Evolutionary conservation across 1,140 invertebrate species (phyloP), one percentile per base, ranked within the genome.

Genomic region (Zophobas atratus): DNA sequence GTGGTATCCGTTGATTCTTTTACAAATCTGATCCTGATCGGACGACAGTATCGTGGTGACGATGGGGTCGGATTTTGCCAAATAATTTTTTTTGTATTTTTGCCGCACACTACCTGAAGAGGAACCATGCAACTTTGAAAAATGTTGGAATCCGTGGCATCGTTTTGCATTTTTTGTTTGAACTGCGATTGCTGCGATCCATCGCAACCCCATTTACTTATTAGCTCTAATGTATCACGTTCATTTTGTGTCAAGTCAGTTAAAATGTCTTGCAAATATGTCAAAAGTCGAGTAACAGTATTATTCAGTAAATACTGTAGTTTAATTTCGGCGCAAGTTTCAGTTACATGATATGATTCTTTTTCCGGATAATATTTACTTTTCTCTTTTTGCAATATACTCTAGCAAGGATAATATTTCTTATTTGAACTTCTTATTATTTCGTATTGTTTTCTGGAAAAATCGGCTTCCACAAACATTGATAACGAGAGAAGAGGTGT

Each of bases 91-190:
- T 82, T 82, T 34, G 74, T 83, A 55, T 81, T 48, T 33, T 67
- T 20, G 20, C 20, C n/a, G 70, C 75, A 84, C 49, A 84, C 67
- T 76, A 84, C 48, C 63, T 79, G 81, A 55, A 85, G 76, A 51
- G 85, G 84, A 6, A 85, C 84, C 55, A 85, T 51, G 6, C 77
- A 84, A 77, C 82, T 85, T 57, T 82, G 70, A 81, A 86, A 86
- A 46, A 85, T 83, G 53, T 82, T 83, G n/a, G 56, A 75, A 56
- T 83, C 81, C 6, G 80, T 76, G 34, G 38, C 20, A 3, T 79
- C 78, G 79, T 83, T 83, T 72, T 79, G 60, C 78, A 85, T 81
- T 78, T 82, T 86, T 78, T 83, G 81, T 81, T 85, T 86, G 63
- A 78, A 84, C 53, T 81, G 79, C 2, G 75, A 60, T 75, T 85